Percentiles rank a stretch among this genome's conserved stretches.
phyloP scores from a whole-genome alignment of 2,888 invertebrate genomes.

The Charanyca ferruginea region DNA sequence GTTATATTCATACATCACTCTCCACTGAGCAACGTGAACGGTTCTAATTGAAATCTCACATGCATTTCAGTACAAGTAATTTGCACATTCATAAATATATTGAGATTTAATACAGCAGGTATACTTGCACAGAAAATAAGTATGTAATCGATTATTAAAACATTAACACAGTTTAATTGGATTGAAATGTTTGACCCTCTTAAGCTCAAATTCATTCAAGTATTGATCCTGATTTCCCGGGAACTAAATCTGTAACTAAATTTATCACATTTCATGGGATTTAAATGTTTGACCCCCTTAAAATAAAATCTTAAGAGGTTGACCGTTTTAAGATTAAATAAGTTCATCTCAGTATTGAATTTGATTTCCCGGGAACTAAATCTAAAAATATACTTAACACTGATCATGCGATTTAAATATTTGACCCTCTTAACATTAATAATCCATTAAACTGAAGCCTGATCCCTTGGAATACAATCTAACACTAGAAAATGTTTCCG shows the following conservation, averaged over 20 bases:
- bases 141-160: constrained; percentile 1
- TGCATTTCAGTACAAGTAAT: constrained; percentile 25
- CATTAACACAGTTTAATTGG: constrained; percentile 4
- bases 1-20: constrained; percentile 44
- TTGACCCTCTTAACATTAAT: constrained; percentile 1
- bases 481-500: constrained; percentile 38
- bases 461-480: constrained; percentile 10
- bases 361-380: no score
- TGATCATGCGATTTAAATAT: no score
- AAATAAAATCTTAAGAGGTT: no score
- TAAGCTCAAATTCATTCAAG: no score
- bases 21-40: constrained; percentile 15
- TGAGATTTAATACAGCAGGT: constrained; percentile 2
- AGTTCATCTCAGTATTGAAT: no score
- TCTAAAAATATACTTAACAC: no score
- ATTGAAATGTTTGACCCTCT: no score
- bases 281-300: no score
- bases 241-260: no score
- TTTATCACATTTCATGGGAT: no score
- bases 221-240: not conserved
- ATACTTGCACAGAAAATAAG: constrained; percentile 2
- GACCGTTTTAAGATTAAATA: no score
- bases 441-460: not conserved
- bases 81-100: constrained; percentile 6
- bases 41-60: constrained; percentile 36